Evolutionary conservation across 2,888 invertebrate genomes (phyloP), one percentile per base, ranked within the genome.

Genomic region (Acrobasis repandana): DNA sequence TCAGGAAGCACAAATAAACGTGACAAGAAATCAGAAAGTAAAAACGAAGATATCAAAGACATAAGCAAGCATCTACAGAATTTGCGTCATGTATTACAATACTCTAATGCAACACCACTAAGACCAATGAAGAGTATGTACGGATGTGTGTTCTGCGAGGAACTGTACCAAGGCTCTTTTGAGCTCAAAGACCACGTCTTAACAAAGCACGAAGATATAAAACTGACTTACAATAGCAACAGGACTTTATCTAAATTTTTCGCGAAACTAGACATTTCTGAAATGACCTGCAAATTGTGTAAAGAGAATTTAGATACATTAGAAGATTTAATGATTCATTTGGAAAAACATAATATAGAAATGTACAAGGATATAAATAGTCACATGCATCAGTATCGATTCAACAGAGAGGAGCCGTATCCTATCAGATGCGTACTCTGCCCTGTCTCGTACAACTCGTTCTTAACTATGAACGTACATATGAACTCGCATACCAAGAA

Each of bases 361-460:
- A 34, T 77, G 16, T 65, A 71, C 34, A 72, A 65, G 1, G 75
- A 77, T 43, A 68, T 80, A 5, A 72, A 73, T 15, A 80, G 77
- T 54, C 82, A 78, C 50, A 75, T 84, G 5, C 38, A 83, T 1
- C 79, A 83, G 0, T 85, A 85, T 47, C 80, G 78, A 50, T 84
- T 84, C 11, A 67, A 74, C 38, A 66, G 57, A 0, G 71, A 75
- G 5, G 49, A 63, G 0, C 61, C 77, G 1, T 20, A 11, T 16
- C 28, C 50, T 9, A 18, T 50, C 8, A 66, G 63, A 28, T 82
- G 82, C 54, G 74, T 66, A 1, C 61, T 73, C 0, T 82, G 82
- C 49, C 61, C 60, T 0, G 67, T 70, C 4, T 66, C 68, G 1
- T 80, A 74, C 49, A 69, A 69, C 16, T 69, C 71, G 4, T 80